phyloP scores from a whole-genome alignment of 2,113 vertebrate genomes.

The Scopus umbretta region DNA sequence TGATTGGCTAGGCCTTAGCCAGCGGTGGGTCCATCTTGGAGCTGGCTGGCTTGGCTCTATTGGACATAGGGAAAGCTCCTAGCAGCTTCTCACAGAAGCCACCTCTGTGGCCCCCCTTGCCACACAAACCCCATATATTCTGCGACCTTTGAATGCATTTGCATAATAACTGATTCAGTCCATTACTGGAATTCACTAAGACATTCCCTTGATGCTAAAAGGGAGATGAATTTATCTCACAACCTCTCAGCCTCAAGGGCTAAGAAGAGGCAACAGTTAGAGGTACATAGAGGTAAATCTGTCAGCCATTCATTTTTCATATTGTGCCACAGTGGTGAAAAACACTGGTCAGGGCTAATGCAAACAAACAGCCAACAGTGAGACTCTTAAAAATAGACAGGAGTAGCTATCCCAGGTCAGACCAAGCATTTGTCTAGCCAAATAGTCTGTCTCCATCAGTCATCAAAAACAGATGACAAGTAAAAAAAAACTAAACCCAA shows the following conservation, averaged over 20 bases:
- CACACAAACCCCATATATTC: no score
- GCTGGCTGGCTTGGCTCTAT: no score
- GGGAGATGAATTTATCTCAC: not conserved
- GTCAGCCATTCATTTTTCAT: not conserved
- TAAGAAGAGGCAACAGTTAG: not conserved
- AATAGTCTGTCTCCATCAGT: not conserved
- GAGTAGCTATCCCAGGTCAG: not conserved
- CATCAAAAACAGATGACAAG: not conserved
- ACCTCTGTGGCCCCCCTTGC: no score
- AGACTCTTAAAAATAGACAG: not conserved
- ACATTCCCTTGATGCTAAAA: not conserved
- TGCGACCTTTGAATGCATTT: not conserved
- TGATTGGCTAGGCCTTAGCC: no score
- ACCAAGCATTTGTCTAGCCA: not conserved
- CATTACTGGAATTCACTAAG: not conserved
- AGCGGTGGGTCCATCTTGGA: no score
- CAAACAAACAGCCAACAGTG: not conserved
- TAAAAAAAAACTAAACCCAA: not conserved
- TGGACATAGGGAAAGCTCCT: no score
- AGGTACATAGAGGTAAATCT: not conserved
- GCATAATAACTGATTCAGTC: not conserved
- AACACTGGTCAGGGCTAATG: not conserved
- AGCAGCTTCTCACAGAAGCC: no score
- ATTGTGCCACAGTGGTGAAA: not conserved
- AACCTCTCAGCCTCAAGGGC: not conserved